A percentile compares a stretch with the other conserved stretches of the same genome.
Conservation (phyloP, 2,113 vertebrate species). For the Dromaius novaehollandiae region DNA sequence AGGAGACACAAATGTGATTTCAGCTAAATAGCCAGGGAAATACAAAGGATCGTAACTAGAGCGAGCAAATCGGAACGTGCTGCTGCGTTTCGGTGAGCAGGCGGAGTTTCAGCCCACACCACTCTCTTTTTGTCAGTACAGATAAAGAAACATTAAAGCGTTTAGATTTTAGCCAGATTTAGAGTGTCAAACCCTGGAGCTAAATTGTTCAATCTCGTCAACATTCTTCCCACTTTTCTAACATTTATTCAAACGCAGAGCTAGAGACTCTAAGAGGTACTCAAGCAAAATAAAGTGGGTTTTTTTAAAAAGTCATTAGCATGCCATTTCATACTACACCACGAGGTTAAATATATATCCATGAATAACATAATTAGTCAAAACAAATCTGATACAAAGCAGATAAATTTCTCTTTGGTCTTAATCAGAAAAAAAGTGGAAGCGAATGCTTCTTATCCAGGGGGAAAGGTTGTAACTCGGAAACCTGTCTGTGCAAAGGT, state of each 20-base stretch:
- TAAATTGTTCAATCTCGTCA: slow-evolving; percentile 17
- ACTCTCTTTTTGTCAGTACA: not conserved
- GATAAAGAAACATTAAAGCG: slow-evolving; percentile 22
- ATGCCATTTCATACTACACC: not conserved
- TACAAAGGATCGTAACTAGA: not conserved
- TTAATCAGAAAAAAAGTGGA: not conserved
- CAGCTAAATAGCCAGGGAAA: not conserved
- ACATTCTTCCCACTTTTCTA: not conserved
- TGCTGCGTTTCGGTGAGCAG: not conserved
- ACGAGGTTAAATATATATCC: not conserved
- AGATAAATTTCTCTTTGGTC: not conserved
- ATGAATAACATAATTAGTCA: not conserved
- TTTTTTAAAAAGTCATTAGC: not conserved
- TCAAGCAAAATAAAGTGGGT: not conserved
- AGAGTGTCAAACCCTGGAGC: slow-evolving; percentile 3
- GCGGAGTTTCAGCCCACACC: not conserved
- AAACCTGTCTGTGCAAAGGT: not conserved
- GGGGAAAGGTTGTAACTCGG: not conserved
- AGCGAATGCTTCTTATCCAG: not conserved
- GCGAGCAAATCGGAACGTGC: not conserved
- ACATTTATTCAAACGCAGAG: slow-evolving; percentile 1
- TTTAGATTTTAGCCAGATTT: slow-evolving; percentile 39
- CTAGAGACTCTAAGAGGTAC: not conserved
- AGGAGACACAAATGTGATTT: not conserved
- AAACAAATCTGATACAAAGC: not conserved